Evolutionary conservation across 2,888 invertebrate species (phyloP).

Genomic region (Gandaritis pyraliata): DNA sequence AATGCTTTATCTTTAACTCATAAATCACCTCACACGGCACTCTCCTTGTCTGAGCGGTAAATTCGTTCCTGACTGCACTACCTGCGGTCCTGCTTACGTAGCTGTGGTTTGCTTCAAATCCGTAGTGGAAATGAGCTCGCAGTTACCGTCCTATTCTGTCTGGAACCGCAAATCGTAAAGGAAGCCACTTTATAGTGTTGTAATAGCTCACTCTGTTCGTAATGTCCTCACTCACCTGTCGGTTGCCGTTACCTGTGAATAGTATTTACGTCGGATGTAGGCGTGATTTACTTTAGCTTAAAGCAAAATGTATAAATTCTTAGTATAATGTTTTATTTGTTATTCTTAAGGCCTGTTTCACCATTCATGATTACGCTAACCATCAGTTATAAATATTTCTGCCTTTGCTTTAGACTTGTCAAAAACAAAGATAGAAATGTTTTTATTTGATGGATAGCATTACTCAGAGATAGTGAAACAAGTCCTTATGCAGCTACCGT

Average conservation of each 20-base stretch:
- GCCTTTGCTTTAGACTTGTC: too few species aligned
- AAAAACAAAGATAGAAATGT: too few species aligned
- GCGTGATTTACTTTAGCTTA: conserved; percentile 6
- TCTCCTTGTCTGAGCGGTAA: conserved; percentile 33
- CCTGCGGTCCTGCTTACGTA: conserved; percentile 53
- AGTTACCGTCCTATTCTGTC: conserved; percentile 62
- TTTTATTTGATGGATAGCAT: too few species aligned
- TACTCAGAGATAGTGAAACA: too few species aligned
- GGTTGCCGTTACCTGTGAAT: conserved; percentile 61
- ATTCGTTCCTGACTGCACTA: conserved; percentile 39
- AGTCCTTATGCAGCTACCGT: not conserved
- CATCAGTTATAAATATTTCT: too few species aligned
- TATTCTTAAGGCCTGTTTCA: not conserved
- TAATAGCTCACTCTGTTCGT: conserved; percentile 59
- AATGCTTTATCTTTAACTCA: not conserved
- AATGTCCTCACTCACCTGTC: conserved; percentile 71
- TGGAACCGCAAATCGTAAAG: conserved; percentile 71
- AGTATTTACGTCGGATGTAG: conserved; percentile 21
- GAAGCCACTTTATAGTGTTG: conserved; percentile 60
- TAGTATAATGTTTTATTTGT: not conserved
- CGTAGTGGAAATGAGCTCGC: conserved; percentile 72
- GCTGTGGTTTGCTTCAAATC: conserved; percentile 71
- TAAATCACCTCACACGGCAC: conserved; percentile 10
- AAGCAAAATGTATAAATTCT: not conserved
- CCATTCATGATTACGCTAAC: too few species aligned